phyloP scores from a whole-genome alignment of 2,797 vertebrate genomes.

The Novumbra hubbsi region DNA sequence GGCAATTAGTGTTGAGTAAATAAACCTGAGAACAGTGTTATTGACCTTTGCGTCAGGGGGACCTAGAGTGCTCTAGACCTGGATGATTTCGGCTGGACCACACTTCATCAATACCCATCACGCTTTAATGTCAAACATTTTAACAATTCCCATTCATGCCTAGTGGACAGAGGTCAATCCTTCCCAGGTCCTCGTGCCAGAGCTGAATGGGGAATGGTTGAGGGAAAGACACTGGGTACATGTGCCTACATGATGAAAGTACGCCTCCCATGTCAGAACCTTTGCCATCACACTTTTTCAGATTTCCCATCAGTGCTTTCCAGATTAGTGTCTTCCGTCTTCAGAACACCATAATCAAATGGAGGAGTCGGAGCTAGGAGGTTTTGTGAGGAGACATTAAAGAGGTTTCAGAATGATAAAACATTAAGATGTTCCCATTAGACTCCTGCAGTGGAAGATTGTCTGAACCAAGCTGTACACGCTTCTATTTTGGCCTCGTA shows the following conservation, averaged over 20 bases:
- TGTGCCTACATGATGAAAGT: not conserved
- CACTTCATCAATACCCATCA: not conserved
- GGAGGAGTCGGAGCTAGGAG: not conserved
- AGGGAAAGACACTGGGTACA: not conserved
- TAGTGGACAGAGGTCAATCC: not conserved
- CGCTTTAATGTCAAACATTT: not conserved
- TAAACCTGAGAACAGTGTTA: conserved; percentile 13
- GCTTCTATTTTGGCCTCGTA: not conserved
- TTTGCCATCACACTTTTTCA: not conserved
- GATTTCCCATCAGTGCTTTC: not conserved
- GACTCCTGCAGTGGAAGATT: not conserved
- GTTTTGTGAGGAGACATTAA: not conserved
- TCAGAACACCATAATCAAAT: not conserved
- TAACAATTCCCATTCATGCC: not conserved
- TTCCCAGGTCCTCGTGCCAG: not conserved
- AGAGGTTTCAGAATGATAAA: not conserved
- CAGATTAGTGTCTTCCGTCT: not conserved
- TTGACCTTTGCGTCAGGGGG: not conserved
- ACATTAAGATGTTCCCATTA: not conserved
- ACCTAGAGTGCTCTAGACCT: not conserved
- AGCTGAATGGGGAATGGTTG: not conserved
- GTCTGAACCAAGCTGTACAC: not conserved
- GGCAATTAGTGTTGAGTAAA: conserved; percentile 30
- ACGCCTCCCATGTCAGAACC: not conserved
- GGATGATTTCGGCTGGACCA: not conserved